A percentile compares a stretch with the other conserved stretches of the same genome.
Evolutionary conservation across 23 tunicate species (phyloP).

Genomic region (Halocynthia aurantium): DNA sequence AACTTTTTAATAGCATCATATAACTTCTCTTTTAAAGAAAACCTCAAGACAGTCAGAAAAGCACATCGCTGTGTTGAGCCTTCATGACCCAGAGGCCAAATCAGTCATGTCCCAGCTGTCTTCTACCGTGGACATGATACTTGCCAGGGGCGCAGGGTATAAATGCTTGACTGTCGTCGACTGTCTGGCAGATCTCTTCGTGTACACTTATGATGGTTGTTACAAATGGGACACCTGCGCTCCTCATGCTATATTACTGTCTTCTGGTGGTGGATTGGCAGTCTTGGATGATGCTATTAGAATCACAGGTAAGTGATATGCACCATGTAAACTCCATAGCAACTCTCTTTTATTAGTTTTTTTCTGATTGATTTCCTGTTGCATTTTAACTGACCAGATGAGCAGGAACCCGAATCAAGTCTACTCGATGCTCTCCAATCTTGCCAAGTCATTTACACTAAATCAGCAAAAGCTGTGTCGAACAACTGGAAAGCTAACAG

Average conservation of each 20-base stretch:
- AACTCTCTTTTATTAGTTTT: not conserved
- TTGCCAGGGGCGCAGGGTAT: conserved; percentile 72
- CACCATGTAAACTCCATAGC: not conserved
- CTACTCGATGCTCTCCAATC: not conserved
- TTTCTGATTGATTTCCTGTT: not conserved
- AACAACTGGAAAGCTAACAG: conserved; percentile 21
- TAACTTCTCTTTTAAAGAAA: not conserved
- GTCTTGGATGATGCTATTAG: conserved; percentile 13
- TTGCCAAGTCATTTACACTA: not conserved
- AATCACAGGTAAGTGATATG: not conserved
- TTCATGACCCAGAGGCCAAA: conserved; percentile 18
- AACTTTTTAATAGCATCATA: not conserved
- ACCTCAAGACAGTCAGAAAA: not conserved
- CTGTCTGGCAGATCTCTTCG: conserved; percentile 47
- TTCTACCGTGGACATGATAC: conserved; percentile 16
- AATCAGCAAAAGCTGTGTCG: not conserved
- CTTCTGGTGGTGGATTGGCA: conserved; percentile 55
- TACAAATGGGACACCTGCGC: conserved; percentile 94
- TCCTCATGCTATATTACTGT: conserved; percentile 51
- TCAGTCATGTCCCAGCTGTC: not conserved
- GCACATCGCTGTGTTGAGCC: conserved; percentile 22
- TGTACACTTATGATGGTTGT: conserved; percentile 48
- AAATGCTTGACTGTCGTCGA: conserved; percentile 61
- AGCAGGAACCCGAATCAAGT: not conserved
- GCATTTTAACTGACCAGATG: conserved; percentile 1